Evolutionary conservation across 2,888 invertebrate species (phyloP).

Genomic region (Linnaemya vulpina): DNA sequence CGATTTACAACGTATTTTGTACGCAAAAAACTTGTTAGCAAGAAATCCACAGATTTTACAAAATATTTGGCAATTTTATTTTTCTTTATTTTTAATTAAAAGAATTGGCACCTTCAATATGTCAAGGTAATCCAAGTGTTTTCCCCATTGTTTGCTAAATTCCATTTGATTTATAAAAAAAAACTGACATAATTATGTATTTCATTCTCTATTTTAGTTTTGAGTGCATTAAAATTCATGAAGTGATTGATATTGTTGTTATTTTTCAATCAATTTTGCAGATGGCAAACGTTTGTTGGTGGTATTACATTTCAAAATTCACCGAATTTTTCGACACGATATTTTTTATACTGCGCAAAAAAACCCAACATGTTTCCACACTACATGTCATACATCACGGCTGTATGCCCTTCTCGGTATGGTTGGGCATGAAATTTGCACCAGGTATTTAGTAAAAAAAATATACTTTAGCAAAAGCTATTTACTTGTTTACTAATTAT

Average conservation of each 20-base stretch:
- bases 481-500: not conserved
- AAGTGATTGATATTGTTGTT: not conserved
- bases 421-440: conserved; percentile 97
- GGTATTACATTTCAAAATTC: conserved; percentile 98
- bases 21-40: no score
- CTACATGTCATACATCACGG: conserved; percentile 98
- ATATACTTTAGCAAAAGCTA: not conserved
- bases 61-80: no score
- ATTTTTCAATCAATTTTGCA: conserved; percentile 79
- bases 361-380: conserved; percentile 95
- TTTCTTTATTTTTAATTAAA: no score
- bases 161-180: not conserved
- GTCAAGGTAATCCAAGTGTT: not conserved
- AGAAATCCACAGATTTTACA: no score
- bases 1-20: no score
- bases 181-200: not conserved
- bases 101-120: no score
- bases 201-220: not conserved
- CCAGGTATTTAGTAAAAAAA: conserved; percentile 86
- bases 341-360: conserved; percentile 97
- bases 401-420: conserved; percentile 97
- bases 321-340: conserved; percentile 98
- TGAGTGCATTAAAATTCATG: not conserved
- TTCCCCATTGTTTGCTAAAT: not conserved
- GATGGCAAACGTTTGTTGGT: conserved; percentile 97